Evolutionary conservation across 2,888 invertebrate genomes (phyloP), one percentile per base, ranked within the genome.

Genomic region (Ophonus ardosiacus): DNA sequence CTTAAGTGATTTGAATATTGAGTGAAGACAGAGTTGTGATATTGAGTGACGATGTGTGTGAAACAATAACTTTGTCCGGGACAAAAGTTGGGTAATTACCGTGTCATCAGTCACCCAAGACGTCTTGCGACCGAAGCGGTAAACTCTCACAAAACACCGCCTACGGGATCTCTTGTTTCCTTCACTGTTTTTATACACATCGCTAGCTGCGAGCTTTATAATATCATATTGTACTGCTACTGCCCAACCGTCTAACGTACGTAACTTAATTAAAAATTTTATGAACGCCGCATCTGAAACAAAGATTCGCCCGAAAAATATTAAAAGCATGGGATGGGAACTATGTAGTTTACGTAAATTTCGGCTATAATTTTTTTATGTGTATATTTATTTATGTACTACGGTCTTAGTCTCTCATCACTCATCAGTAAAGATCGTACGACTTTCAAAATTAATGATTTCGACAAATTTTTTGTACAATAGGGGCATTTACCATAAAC

Each of bases 81-180:
- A 21, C 21, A 63, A 59, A 63, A 63, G 18, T 63, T 63, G 63
- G 24, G 63, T 63, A 63, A 63, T 63, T 63, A 63, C 63, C 21
- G 21, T 21, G 24, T 63, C 63, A 63, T 63, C 63, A 63, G 63
- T 63, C 63, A 63, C 63, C 18, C 63, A 63, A 13, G 24, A 21
- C 13, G 24, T 10, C 18, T 10, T 13, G 63, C 10, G 8, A 8
- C 59, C 17, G 59, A n/a, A 63, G 21, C 21, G 63, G 21, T 63
- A 63, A 63, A 63, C 10, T 63, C 24, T 10, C 18, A 13, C 63
- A 63, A 63, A 63, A 63, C 63, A 63, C 7, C 13, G 8, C 63
- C 63, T 21, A 63, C 24, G 21, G 13, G 21, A 21, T 18, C 63
- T 63, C 63, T 63, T 63, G 63, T 63, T 10, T 63, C 24, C 21